Percentiles rank a stretch among this genome's conserved stretches.
Conservation (phyloP, 53 echinoderm and acorn worm genomes). For the Patiria pectinifera region DNA sequence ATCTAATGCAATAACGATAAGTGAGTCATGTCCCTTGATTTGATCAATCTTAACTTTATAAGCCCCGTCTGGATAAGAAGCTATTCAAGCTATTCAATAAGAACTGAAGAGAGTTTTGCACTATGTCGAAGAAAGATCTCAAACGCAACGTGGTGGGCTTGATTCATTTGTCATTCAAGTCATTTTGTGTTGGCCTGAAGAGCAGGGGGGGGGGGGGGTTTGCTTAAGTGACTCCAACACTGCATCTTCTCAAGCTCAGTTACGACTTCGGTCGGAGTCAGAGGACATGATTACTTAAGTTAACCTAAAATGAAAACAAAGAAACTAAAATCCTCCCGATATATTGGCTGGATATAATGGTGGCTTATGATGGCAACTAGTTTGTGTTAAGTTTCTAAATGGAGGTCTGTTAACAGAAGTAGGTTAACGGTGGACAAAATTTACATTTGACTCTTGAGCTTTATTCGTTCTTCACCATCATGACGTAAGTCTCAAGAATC, state of each 20-base stretch:
- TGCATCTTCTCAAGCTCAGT: no score
- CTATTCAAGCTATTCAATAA: background rate
- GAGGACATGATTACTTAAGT: no score
- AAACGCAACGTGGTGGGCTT: background rate
- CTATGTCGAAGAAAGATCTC: background rate
- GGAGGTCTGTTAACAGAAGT: no score
- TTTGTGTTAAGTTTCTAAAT: no score
- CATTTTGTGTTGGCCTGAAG: background rate
- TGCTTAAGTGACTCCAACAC: background rate
- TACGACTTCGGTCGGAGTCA: no score
- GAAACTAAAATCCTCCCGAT: no score
- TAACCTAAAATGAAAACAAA: no score
- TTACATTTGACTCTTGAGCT: no score
- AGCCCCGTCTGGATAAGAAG: background rate
- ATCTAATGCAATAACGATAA: constrained; percentile 6
- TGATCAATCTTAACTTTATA: background rate
- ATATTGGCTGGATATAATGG: no score
- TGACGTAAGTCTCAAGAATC: background rate
- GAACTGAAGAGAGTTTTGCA: background rate
- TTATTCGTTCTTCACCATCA: background rate
- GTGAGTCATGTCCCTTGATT: background rate
- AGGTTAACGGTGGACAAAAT: no score
- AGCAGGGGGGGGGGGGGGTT: background rate
- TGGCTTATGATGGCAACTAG: no score
- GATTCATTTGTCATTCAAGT: no score